Evolutionary conservation across 1,140 invertebrate genomes (phyloP).

Genomic region (Brachionus manjavacas): DNA sequence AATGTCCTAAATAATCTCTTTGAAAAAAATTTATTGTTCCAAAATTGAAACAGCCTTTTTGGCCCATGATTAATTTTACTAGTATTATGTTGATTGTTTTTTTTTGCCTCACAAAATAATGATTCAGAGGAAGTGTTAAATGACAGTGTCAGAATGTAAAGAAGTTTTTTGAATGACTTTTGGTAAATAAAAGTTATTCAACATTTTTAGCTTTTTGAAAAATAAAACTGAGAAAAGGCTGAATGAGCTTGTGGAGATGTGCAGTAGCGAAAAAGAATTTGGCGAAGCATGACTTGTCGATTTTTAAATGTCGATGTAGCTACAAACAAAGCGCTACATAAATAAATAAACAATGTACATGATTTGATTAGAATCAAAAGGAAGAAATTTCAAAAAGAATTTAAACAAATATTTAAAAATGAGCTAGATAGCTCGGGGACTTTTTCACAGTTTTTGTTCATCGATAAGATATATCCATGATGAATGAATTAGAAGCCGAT

Average conservation of each 20-base stretch:
- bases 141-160: too few species aligned
- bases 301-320: neutral
- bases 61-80: too few species aligned
- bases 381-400: neutral
- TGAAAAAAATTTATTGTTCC: too few species aligned
- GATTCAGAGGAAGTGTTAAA: too few species aligned
- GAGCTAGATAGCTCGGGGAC: neutral
- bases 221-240: neutral
- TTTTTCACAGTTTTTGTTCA: slow-evolving; percentile 19
- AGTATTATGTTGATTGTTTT: too few species aligned
- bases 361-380: neutral
- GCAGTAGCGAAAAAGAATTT: neutral
- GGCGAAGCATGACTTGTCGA: neutral
- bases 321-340: neutral
- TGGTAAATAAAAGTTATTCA: too few species aligned
- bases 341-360: slow-evolving; percentile 9
- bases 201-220: neutral
- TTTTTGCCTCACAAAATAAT: too few species aligned
- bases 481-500: neutral
- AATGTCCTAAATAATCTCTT: too few species aligned
- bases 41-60: too few species aligned
- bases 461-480: slow-evolving; percentile 24
- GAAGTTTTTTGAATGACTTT: too few species aligned
- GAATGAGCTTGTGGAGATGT: neutral
- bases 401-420: slow-evolving; percentile 20